phyloP scores from a whole-genome alignment of 2,797 vertebrate genomes.

The Acrossocheilus fasciatus region DNA sequence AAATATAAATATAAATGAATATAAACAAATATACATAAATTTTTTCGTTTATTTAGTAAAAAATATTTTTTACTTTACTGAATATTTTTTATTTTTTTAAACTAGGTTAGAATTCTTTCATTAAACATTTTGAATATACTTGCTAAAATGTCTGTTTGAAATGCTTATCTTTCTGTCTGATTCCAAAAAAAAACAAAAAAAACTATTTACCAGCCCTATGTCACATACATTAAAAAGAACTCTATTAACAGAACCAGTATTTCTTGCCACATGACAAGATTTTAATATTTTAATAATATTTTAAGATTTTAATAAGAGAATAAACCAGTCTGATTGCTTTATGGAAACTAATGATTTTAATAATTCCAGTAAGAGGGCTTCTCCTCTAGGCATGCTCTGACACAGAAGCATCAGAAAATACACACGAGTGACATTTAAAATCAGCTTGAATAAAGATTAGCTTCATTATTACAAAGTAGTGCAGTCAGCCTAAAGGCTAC shows the following conservation, averaged over 20 bases:
- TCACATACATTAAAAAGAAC: not conserved
- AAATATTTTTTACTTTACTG: no score
- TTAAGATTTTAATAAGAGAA: not conserved
- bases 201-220: not conserved
- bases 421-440: constrained; percentile 54
- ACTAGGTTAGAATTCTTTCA: not conserved
- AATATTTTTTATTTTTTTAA: not conserved
- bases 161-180: not conserved
- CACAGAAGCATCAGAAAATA: constrained; percentile 20
- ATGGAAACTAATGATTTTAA: constrained; percentile 17
- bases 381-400: constrained; percentile 23
- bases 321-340: not conserved
- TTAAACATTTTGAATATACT: not conserved
- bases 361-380: not conserved
- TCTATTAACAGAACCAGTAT: not conserved
- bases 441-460: constrained; percentile 46
- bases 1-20: no score
- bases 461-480: constrained; percentile 36
- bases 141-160: not conserved
- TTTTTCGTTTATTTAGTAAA: not conserved
- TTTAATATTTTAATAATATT: not conserved
- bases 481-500: constrained; percentile 12
- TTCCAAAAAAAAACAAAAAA: no score
- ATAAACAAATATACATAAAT: no score
- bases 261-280: not conserved